Evolutionary conservation across 2,888 invertebrate species (phyloP).

Genomic region (Allolobophora icterica): DNA sequence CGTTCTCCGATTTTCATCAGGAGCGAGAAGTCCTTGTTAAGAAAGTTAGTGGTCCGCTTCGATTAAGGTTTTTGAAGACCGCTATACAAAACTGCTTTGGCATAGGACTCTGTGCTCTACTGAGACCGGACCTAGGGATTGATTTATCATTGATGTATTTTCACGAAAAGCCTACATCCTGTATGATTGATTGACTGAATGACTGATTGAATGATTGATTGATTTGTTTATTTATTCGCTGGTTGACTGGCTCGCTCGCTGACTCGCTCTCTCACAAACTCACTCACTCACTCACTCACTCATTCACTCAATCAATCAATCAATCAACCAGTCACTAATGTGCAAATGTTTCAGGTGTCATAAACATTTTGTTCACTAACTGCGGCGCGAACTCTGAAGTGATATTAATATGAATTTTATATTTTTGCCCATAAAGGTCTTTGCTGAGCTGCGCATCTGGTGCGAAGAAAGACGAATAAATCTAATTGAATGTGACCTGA

Average conservation of each 20-base stretch:
- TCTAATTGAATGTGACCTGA: conserved; percentile 55
- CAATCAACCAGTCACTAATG: too few relatives aligned
- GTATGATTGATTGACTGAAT: neutral
- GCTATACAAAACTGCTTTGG: neutral
- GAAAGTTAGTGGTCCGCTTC: conserved; percentile 51
- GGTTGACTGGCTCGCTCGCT: too few relatives aligned
- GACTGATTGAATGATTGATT: neutral
- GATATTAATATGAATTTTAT: too few relatives aligned
- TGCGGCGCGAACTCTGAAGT: too few relatives aligned
- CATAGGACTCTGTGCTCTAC: neutral
- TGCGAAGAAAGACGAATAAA: conserved; percentile 50
- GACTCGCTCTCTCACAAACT: too few relatives aligned
- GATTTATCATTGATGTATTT: neutral
- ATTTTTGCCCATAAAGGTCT: conserved; percentile 48
- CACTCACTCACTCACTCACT: neutral
- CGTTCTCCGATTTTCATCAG: conserved; percentile 63
- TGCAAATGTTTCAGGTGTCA: too few relatives aligned
- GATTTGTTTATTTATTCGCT: too few relatives aligned
- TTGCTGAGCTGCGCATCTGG: conserved; percentile 54
- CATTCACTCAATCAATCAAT: neutral
- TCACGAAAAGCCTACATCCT: neutral
- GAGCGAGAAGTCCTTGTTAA: conserved; percentile 63
- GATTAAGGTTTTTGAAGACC: conserved; percentile 48
- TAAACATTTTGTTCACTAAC: too few relatives aligned
- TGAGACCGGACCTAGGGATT: too few relatives aligned